Base-by-base conservation (phyloP, 2,797 vertebrate genomes). In the Dallia pectoralis region DNA sequence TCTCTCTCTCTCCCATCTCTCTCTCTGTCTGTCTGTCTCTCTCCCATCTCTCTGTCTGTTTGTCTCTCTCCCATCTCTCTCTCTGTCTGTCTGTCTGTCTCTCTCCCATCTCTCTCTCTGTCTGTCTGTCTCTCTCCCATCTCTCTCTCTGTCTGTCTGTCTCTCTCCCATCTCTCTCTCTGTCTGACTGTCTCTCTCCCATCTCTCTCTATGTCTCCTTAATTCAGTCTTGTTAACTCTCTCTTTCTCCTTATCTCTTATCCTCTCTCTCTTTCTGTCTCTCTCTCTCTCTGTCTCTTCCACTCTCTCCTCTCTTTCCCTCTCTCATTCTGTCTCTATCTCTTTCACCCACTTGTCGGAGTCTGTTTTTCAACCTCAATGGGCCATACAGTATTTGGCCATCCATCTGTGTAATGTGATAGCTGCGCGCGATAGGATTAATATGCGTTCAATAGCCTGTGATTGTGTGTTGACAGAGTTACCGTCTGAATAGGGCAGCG, bases 401-500 rank as follows among this genome's bases (percentile, higher is more conserved):
- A 11, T 25, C 53, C 8, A 5, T 2, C n/a, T 14, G 53, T n/a
- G 22, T 56, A 56, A 56, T 25, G n/a, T 3, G 53, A 25, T 56
- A 56, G 53, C 8, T 25, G 53, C 8, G 53, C 8, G 22, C 53
- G 8, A 56, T 25, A 56, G n/a, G 22, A 56, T 0, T 56, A 56
- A 56, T 22, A 25, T 12, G 8, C 4, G 53, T 25, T 25, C 22
- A 56, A 25, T 56, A 56, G 53, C 11, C 12, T 56, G 53, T 56
- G 18, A 14, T 56, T 56, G 53, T 56, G 49, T 19, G 49, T 4
- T 51, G 53, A 56, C 16, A 22, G 19, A 32, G 32, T 78, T 96
- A 99, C 97, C 97, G 15, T 99, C 96, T 61, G 90, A 94, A 74
- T 97, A 99, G 51, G 97, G 97, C 74, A 95, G 91, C 56, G 93